Base-by-base conservation (phyloP, 2,113 vertebrate genomes). In the Ciconia boyciana region DNA sequence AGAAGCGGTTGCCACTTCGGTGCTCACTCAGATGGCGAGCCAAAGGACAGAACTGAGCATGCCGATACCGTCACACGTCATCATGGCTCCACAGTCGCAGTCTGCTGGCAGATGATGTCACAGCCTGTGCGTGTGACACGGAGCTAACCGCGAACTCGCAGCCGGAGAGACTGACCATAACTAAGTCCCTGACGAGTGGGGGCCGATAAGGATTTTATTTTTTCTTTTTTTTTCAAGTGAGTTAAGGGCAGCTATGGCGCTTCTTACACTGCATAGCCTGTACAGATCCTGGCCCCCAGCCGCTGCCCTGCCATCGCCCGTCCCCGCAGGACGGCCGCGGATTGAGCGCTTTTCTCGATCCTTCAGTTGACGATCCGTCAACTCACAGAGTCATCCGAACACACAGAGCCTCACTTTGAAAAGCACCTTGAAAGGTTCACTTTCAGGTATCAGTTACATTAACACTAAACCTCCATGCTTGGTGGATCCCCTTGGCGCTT, bases 51-150 rank as follows among this genome's bases (percentile, higher is more conserved):
- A 99, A 97, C 97, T 98, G 96, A 98, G 98, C 97, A 96, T 99
- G 98, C 96, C 98, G 1, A 81, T 97, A 13, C 98, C 98, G 66
- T 91, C 98, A 3, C 98, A 97, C 83, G 98, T 98, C 97, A 98
- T 98, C 97, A 98, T 98, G 98, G 98, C 99, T 68, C 98, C 99
- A 99, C 99, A 99, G 98, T 99, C 99, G 39, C 99, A 99, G 94
- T 98, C 99, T 94, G 98, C 99, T 13, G 99, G 98, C 98, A 99
- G 99, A 99, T 99, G 99, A 99, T 99, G 98, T 49, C 92, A 34
- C 84, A 10, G 71, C 51, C 32, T 3, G 25, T 5, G 60, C 77
- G 89, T 78, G 64, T 57, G 87, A 91, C 97, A 87, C 93, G 95
- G 95, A 96, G 98, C 97, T 91, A 39, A 83, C 81, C 44, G 24